Conservation (phyloP, 2,797 vertebrate genomes). For the Pangasius djambal region DNA sequence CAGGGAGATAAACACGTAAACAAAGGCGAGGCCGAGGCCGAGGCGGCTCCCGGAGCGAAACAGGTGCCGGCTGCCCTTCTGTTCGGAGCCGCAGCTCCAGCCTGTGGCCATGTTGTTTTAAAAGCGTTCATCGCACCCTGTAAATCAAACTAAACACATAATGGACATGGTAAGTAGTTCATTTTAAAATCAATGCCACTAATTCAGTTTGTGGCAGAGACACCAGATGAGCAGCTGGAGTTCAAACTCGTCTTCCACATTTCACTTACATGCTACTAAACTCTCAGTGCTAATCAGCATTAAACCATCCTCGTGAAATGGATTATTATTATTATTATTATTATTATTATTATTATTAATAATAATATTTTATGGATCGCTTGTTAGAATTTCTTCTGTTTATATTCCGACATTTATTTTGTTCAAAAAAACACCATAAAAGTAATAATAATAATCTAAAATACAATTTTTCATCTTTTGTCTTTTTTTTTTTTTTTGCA, state of each 20-base stretch:
- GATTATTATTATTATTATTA: neutral
- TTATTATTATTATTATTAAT: neutral
- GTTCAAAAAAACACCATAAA: too few species aligned
- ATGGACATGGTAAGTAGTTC: constrained; percentile 28
- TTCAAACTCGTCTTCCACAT: neutral
- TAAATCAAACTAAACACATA: constrained; percentile 38
- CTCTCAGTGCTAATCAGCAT: neutral
- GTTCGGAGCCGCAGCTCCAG: neutral
- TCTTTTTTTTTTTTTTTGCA: neutral
- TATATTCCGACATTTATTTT: too few species aligned
- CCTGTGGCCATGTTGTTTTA: constrained; percentile 19
- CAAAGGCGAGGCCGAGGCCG: neutral
- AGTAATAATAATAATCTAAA: too few species aligned
- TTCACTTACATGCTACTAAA: neutral
- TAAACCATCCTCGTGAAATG: neutral
- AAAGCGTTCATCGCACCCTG: constrained; percentile 23
- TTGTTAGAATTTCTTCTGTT: too few species aligned
- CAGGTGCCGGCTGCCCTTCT: neutral
- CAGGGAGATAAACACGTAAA: constrained; percentile 48
- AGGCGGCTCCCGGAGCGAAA: neutral
- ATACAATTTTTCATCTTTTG: too few species aligned
- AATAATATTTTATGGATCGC: too few species aligned
- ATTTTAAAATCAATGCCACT: constrained; percentile 30
- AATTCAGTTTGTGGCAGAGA: constrained; percentile 32
- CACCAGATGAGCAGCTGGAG: neutral